Conservation (phyloP, 2,113 vertebrate genomes). For the Gymnogyps californianus region DNA sequence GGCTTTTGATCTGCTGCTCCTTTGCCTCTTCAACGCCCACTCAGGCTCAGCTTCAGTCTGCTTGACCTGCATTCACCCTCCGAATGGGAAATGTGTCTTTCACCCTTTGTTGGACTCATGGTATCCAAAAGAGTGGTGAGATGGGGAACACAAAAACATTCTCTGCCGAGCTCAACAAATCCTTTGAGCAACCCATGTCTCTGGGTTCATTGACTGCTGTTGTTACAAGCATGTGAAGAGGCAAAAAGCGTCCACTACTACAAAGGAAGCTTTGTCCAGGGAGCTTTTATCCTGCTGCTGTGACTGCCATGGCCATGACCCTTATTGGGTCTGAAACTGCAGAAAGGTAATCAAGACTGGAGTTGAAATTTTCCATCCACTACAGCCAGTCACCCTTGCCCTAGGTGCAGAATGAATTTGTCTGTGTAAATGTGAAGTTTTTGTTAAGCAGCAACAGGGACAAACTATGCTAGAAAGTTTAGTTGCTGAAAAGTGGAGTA, state of each 20-base stretch:
- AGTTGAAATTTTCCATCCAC: neutral
- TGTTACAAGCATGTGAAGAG: neutral
- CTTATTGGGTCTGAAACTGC: neutral
- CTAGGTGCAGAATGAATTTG: neutral
- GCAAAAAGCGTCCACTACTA: neutral
- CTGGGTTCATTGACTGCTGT: neutral
- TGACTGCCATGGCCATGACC: neutral
- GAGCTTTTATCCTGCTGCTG: neutral
- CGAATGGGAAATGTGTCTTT: neutral
- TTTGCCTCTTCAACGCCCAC: neutral
- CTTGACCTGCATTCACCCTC: neutral
- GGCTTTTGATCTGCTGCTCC: neutral
- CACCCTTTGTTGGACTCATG: neutral
- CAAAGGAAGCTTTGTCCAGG: neutral
- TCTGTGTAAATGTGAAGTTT: neutral
- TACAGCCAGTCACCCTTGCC: neutral
- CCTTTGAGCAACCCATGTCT: neutral
- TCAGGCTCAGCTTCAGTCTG: rapidly evolving
- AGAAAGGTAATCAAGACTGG: neutral
- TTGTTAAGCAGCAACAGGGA: neutral
- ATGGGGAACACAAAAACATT: neutral
- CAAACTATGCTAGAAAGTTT: neutral
- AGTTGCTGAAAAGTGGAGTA: neutral
- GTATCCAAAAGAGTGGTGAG: neutral
- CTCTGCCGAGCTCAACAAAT: neutral